Percentiles rank a stretch among this genome's conserved stretches.
phyloP scores from a whole-genome alignment of 2,797 vertebrate genomes.

The Diglossa cyanea region DNA sequence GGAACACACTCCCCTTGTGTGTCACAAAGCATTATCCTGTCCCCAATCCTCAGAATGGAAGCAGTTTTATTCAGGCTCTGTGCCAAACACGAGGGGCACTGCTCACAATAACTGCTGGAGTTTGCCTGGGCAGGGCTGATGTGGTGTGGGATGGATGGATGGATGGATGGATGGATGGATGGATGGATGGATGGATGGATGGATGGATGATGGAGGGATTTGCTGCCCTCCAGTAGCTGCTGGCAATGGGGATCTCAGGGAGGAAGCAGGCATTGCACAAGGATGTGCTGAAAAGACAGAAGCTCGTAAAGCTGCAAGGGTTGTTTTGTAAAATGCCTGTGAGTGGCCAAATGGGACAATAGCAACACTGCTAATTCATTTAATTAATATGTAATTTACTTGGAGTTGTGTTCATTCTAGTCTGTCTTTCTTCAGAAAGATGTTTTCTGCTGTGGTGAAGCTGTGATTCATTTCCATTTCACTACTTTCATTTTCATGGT shows the following conservation, averaged over 20 bases:
- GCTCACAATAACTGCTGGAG: not conserved
- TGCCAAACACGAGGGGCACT: not conserved
- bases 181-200: not conserved
- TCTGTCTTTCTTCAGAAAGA: slow-evolving; percentile 58
- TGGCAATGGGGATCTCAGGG: slow-evolving; percentile 2
- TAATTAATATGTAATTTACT: slow-evolving; percentile 69
- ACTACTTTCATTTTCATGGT: slow-evolving; percentile 62
- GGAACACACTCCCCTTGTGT: not conserved
- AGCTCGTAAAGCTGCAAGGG: slow-evolving; percentile 34
- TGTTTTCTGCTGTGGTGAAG: slow-evolving; percentile 63
- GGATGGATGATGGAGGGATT: not conserved
- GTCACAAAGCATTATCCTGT: not conserved
- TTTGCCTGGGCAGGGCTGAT: not conserved
- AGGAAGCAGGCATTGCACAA: slow-evolving; percentile 13
- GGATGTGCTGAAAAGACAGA: slow-evolving; percentile 15
- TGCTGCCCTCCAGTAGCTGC: not conserved
- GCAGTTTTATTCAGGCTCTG: not conserved
- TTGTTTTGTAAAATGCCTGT: slow-evolving; percentile 18
- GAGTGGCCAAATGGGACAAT: slow-evolving; percentile 62
- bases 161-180: not conserved
- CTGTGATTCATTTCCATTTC: slow-evolving; percentile 68
- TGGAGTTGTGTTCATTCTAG: slow-evolving; percentile 46
- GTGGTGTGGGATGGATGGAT: not conserved
- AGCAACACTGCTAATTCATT: slow-evolving; percentile 59
- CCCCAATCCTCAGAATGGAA: not conserved